Evolutionary conservation across 2,888 invertebrate genomes (phyloP).

Genomic region (Agrochola litura): DNA sequence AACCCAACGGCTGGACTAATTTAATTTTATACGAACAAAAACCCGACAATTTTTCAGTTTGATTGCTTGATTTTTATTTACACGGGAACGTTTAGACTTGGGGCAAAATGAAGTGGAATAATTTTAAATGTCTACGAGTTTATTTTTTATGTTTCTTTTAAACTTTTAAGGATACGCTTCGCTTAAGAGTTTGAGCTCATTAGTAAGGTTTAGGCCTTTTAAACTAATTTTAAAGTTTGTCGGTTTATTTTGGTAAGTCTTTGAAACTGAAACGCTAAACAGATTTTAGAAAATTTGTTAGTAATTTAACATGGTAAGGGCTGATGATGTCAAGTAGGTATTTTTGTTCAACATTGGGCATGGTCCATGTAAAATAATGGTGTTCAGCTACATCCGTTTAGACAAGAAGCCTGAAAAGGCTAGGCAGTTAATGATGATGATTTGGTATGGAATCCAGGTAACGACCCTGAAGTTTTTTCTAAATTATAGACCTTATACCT

Average conservation of each 20-base stretch:
- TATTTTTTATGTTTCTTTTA: slow-evolving; percentile 26
- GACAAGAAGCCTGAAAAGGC: not conserved
- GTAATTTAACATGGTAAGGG: not conserved
- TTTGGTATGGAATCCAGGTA: not conserved
- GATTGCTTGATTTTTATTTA: slow-evolving; percentile 62
- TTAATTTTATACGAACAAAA: slow-evolving; percentile 61
- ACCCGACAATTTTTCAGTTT: slow-evolving; percentile 45
- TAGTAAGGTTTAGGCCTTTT: slow-evolving; percentile 1
- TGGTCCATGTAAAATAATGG: not conserved
- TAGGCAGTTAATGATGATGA: not conserved
- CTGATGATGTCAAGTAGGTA: not conserved
- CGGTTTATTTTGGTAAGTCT: not conserved
- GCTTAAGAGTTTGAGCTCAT: slow-evolving; percentile 3
- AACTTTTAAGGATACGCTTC: slow-evolving; percentile 1
- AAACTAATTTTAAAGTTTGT: slow-evolving; percentile 27
- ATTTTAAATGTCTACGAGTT: slow-evolving; percentile 42
- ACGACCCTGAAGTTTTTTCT: not conserved
- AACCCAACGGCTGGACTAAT: slow-evolving; percentile 61
- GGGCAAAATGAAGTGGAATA: slow-evolving; percentile 39
- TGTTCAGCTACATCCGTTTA: not conserved
- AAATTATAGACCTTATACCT: not conserved
- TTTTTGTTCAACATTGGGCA: not conserved
- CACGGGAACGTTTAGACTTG: slow-evolving; percentile 42
- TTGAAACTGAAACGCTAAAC: not conserved
- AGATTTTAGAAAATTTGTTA: not conserved